These are phyloP conservation scores for Eubasilissa regina DNA, from an alignment of 1,140 invertebrate genomes.

Conservation along the genomic window DNA sequence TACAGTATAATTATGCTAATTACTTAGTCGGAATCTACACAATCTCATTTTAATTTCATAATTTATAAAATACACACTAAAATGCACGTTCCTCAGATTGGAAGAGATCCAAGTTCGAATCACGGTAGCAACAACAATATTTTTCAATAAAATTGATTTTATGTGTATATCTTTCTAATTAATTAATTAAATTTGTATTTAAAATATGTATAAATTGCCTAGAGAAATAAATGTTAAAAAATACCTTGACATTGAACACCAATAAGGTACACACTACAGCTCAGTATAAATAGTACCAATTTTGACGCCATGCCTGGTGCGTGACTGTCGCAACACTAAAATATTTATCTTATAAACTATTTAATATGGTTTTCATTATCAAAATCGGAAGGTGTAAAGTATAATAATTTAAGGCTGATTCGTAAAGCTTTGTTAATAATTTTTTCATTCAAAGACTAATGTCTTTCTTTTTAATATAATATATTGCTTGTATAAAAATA, in stretches of 20 bases:
- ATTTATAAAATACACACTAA: too few relatives aligned
- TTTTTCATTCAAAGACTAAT: not conserved
- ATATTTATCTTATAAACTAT: not conserved
- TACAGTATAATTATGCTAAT: too few relatives aligned
- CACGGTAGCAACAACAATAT: too few relatives aligned
- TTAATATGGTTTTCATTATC: constrained; percentile 8
- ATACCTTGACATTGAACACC: constrained; percentile 41
- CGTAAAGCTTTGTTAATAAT: constrained; percentile 7
- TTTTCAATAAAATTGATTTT: too few relatives aligned
- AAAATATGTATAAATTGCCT: too few relatives aligned
- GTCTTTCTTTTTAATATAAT: not conserved
- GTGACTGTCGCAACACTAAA: not conserved
- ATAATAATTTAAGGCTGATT: constrained; percentile 14
- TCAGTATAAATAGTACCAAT: not conserved
- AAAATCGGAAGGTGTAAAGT: not conserved
- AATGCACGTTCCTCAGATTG: too few relatives aligned
- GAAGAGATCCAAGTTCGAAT: too few relatives aligned
- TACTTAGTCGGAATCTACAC: too few relatives aligned
- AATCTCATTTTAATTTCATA: too few relatives aligned
- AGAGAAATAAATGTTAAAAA: not conserved
- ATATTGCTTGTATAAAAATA: too few relatives aligned
- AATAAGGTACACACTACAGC: not conserved
- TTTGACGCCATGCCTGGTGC: not conserved
- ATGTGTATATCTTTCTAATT: too few relatives aligned
- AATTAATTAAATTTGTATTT: too few relatives aligned